These are phyloP conservation scores for Pedicia rivosa DNA, from an alignment of 2,888 invertebrate genomes.

Conservation along the genomic window DNA sequence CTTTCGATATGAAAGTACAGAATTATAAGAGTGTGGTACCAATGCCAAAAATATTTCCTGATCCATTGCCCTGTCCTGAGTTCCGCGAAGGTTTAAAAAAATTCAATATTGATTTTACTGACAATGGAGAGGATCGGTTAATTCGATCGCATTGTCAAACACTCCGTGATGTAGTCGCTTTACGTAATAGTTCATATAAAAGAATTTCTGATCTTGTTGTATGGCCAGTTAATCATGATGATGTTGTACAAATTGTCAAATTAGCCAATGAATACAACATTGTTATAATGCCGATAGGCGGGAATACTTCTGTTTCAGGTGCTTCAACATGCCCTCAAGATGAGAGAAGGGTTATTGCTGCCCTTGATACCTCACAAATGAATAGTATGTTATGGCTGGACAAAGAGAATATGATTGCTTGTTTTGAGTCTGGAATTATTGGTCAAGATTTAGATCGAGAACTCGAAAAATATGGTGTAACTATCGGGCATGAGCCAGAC, in stretches of 20 bases:
- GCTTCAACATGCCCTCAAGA: slow-evolving; percentile 67
- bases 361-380: slow-evolving; percentile 91
- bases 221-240: slow-evolving; percentile 81
- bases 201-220: slow-evolving; percentile 87
- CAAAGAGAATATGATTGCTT: slow-evolving; percentile 60
- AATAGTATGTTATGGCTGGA: slow-evolving; percentile 91
- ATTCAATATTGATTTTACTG: slow-evolving; percentile 42
- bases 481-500: slow-evolving; percentile 95
- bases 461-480: slow-evolving; percentile 59
- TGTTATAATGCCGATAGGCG: slow-evolving; percentile 86
- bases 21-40: slow-evolving; percentile 32
- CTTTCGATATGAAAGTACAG: slow-evolving; percentile 48
- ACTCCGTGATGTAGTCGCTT: slow-evolving; percentile 66
- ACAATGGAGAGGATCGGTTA: slow-evolving; percentile 67
- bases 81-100: slow-evolving; percentile 41
- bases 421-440: slow-evolving; percentile 80
- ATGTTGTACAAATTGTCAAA: slow-evolving; percentile 65
- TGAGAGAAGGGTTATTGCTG: slow-evolving; percentile 68
- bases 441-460: slow-evolving; percentile 89
- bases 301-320: slow-evolving; percentile 86
- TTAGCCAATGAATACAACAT: slow-evolving; percentile 57
- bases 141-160: slow-evolving; percentile 89
- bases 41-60: slow-evolving; percentile 46
- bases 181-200: slow-evolving; percentile 56
- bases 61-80: slow-evolving; percentile 42